Base-by-base conservation (phyloP, 2,888 invertebrate genomes). In the Cantharis nigra region DNA sequence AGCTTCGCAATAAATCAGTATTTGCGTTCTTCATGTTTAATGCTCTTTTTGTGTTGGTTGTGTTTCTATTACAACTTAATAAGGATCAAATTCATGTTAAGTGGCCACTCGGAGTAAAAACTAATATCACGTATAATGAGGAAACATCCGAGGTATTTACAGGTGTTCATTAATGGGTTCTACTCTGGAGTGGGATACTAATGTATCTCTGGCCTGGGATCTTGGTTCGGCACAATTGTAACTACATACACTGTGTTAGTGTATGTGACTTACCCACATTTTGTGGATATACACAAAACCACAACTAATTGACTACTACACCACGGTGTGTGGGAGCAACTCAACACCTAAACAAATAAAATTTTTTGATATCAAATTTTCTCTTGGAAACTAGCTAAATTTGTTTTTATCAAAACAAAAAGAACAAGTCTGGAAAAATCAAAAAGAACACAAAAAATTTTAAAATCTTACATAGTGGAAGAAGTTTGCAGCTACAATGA, bases 1-100 rank as follows among this genome's bases (percentile, higher is more conserved):
- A 98, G 89, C 94, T 98, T 88, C 93, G 98, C 88, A 98, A 98
- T 93, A 97, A 98, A 90, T 96, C 97, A 87, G 97, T 97, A 87
- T 97, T 98, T 90, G 97, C 96, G 89, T 98, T 98, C 94, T 96
- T 98, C 92, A 98, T 99, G 98, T 95, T 98, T 93, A 99, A 99
- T 94, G 97, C 98, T 90, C 94, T 99, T 89, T 99, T 98, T 94
- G 97, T 98, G 89, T 94, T 99, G 91, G 96, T 98, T 91, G 98
- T 99, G 88, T 97, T 99, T 91, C 95, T 99, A 90, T 95, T 99
- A 89, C 98, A 99, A 94, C 93, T 98, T 90, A 98, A 98, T 92
- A 98, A 98, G 94, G 97, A 98, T 92, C 96, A 96, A 91, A 94
- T 98, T 89, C 97, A 98, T 92, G 94, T 98, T 91, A 93, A 97